These are phyloP conservation scores for Ctenochaetus hawaiiensis DNA, from an alignment of 2,797 vertebrate genomes.

Conservation along the genomic window DNA sequence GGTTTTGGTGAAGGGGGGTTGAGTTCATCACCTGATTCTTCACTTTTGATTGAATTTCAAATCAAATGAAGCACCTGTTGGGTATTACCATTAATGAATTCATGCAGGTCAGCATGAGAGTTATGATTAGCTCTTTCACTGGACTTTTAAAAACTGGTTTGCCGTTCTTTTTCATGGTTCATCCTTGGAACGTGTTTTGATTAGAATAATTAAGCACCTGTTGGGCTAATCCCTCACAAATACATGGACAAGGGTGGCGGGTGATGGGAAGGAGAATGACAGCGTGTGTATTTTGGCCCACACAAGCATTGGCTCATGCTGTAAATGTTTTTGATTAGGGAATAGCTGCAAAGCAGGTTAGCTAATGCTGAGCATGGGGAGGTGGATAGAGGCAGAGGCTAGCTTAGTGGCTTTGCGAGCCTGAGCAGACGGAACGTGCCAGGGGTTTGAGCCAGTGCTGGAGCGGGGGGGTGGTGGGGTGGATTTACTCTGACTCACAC, in stretches of 20 bases:
- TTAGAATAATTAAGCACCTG: slow-evolving; percentile 76
- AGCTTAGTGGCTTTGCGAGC: slow-evolving; percentile 73
- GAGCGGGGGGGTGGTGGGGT: slow-evolving; percentile 5
- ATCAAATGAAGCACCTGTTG: slow-evolving; percentile 62
- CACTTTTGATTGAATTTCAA: slow-evolving; percentile 39
- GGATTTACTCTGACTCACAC: slow-evolving; percentile 66
- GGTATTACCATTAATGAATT: slow-evolving; percentile 26
- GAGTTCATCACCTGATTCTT: slow-evolving; percentile 47
- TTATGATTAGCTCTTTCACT: slow-evolving; percentile 3
- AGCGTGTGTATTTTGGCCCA: slow-evolving; percentile 48
- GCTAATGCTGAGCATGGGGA: slow-evolving; percentile 61
- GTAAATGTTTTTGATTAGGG: slow-evolving; percentile 74
- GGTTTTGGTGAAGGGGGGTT: neutral
- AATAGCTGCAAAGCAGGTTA: slow-evolving; percentile 67
- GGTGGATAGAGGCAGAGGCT: slow-evolving; percentile 47
- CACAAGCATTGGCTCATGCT: slow-evolving; percentile 48
- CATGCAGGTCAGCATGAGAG: neutral
- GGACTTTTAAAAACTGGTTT: slow-evolving; percentile 20
- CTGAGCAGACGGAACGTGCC: slow-evolving; percentile 64
- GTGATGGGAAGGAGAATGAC: slow-evolving; percentile 11
- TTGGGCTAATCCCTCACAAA: slow-evolving; percentile 69
- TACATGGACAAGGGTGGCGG: slow-evolving; percentile 16
- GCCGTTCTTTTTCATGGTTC: neutral
- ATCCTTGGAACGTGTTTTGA: slow-evolving; percentile 19
- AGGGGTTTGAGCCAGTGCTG: slow-evolving; percentile 58